These are phyloP conservation scores for Alfaro cultratus DNA, from an alignment of 2,797 vertebrate genomes.

Conservation along the genomic window DNA sequence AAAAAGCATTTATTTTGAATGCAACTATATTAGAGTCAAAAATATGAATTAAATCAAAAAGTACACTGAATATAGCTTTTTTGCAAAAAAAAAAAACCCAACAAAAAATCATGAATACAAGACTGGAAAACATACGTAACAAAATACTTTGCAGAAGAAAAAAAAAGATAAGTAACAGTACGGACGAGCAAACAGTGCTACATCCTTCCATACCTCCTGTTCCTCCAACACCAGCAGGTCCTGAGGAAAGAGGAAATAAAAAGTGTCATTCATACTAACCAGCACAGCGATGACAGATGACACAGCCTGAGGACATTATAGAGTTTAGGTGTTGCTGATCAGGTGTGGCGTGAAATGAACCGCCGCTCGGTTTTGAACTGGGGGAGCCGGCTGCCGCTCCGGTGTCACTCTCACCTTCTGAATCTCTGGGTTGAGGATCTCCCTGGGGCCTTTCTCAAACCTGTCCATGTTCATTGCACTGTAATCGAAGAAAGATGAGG, in stretches of 20 bases:
- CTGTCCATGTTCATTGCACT: constrained; percentile 99
- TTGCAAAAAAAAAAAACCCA: too few species aligned
- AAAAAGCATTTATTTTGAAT: background rate
- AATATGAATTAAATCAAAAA: background rate
- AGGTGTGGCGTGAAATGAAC: constrained; percentile 26
- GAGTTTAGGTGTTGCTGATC: constrained; percentile 31
- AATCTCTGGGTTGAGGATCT: constrained; percentile 97
- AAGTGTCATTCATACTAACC: constrained; percentile 35
- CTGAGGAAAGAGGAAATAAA: constrained; percentile 76
- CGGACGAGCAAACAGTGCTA: background rate
- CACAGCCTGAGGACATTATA: constrained; percentile 38
- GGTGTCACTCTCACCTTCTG: constrained; percentile 88
- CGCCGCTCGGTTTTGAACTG: constrained; percentile 36
- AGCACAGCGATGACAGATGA: constrained; percentile 14
- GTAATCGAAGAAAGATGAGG: constrained; percentile 51
- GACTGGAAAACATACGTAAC: background rate
- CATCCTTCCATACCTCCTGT: constrained; percentile 87
- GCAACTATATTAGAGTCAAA: background rate
- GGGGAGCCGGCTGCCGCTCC: background rate
- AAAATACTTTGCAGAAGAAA: background rate
- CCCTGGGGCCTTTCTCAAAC: constrained; percentile 96
- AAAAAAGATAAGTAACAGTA: background rate
- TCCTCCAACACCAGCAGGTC: constrained; percentile 98
- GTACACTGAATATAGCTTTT: background rate
- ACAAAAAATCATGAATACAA: background rate